Evolutionary conservation across 2,888 invertebrate species (phyloP).

Genomic region (Parapristionchus giblindavisi): DNA sequence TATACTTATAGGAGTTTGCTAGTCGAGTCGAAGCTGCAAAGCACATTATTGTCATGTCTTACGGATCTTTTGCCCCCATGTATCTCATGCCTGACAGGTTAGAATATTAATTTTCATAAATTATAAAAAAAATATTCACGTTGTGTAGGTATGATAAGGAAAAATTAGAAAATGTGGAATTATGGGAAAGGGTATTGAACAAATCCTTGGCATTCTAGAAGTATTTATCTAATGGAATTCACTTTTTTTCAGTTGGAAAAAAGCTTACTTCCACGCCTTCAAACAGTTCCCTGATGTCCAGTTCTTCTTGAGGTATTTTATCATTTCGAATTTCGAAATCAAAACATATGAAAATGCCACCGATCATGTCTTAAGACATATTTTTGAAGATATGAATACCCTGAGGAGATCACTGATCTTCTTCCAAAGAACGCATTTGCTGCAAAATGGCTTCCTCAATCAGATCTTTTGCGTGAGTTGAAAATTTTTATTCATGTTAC

Average conservation of each 20-base stretch:
- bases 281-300: constrained; percentile 49
- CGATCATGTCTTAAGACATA: background rate
- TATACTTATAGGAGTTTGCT: constrained; percentile 45
- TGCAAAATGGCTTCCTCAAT: constrained; percentile 60
- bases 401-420: background rate
- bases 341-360: too few relatives aligned
- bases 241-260: constrained; percentile 31
- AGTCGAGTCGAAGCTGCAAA: constrained; percentile 45
- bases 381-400: constrained; percentile 15
- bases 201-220: too few relatives aligned
- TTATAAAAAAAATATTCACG: background rate
- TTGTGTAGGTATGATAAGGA: too few relatives aligned
- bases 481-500: background rate
- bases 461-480: constrained; percentile 48
- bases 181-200: too few relatives aligned
- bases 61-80: constrained; percentile 47
- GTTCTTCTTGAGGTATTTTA: constrained; percentile 47
- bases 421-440: constrained; percentile 51
- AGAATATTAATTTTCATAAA: background rate
- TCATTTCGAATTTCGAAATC: background rate
- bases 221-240: too few relatives aligned
- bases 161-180: too few relatives aligned
- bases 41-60: constrained; percentile 51
- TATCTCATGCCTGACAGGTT: constrained; percentile 17
- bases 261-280: constrained; percentile 51